Conservation (phyloP, 2,113 vertebrate genomes). For the Ailurus styani region DNA sequence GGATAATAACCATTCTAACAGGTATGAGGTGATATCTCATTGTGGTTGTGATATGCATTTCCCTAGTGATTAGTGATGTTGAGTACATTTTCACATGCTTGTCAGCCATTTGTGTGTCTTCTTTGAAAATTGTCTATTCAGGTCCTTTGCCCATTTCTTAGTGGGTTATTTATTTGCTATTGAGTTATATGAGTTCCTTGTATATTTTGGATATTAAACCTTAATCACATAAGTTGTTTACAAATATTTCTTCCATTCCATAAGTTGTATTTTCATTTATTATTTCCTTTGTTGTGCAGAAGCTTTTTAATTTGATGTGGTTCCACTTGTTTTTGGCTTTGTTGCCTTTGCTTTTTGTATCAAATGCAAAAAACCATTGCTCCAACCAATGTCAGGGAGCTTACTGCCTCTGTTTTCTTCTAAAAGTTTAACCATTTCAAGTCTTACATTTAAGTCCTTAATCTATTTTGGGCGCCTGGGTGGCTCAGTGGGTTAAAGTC, state of each 20-base stretch:
- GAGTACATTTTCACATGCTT: not conserved
- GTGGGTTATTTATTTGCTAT: not conserved
- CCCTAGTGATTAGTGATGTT: not conserved
- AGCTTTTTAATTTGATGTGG: not conserved
- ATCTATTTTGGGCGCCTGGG: not conserved
- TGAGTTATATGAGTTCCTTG: not conserved
- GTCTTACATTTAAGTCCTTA: not conserved
- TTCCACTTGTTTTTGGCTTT: not conserved
- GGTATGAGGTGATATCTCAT: not conserved
- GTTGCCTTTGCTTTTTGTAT: not conserved
- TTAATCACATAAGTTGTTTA: not conserved
- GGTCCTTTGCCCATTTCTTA: not conserved
- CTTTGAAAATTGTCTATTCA: not conserved
- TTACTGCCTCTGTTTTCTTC: not conserved
- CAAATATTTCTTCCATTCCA: not conserved
- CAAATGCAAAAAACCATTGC: not conserved
- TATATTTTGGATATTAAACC: not conserved
- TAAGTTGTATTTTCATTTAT: not conserved
- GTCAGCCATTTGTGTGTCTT: not conserved
- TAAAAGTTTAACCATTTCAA: not conserved
- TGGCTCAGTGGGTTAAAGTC: no score
- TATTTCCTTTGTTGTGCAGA: not conserved
- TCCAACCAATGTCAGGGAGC: not conserved
- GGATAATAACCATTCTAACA: not conserved
- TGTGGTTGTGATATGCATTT: not conserved